Conservation (phyloP, 2,888 invertebrate genomes). For the Himalopsyche kuldschensis region DNA sequence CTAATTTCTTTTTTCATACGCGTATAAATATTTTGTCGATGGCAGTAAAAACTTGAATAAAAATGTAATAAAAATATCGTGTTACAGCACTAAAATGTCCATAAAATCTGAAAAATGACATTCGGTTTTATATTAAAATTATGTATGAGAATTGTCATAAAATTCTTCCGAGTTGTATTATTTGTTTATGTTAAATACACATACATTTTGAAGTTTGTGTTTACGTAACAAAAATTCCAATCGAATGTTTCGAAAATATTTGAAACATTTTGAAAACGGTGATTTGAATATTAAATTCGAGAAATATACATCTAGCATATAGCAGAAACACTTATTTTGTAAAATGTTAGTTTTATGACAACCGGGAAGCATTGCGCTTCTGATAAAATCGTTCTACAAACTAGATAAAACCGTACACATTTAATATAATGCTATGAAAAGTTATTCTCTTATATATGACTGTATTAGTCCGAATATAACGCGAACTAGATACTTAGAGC, state of each 20-base stretch:
- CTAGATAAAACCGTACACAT: too few species aligned
- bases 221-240: background rate
- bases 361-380: background rate
- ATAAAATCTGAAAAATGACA: constrained; percentile 1
- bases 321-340: background rate
- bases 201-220: background rate
- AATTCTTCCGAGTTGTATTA: background rate
- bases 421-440: too few species aligned
- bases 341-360: background rate
- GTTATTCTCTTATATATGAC: too few species aligned
- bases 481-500: too few species aligned
- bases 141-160: background rate
- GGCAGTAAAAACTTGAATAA: background rate
- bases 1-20: background rate
- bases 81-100: background rate
- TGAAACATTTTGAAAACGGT: background rate
- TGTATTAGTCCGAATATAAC: too few species aligned
- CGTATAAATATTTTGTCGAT: background rate
- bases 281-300: background rate
- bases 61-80: background rate
- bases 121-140: background rate
- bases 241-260: background rate
- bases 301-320: background rate
- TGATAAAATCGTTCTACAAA: too few species aligned
- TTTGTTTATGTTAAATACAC: background rate